Evolutionary conservation across 2,113 vertebrate species (phyloP), one percentile per base, ranked within the genome.

Genomic region (Hemiprocne comata): DNA sequence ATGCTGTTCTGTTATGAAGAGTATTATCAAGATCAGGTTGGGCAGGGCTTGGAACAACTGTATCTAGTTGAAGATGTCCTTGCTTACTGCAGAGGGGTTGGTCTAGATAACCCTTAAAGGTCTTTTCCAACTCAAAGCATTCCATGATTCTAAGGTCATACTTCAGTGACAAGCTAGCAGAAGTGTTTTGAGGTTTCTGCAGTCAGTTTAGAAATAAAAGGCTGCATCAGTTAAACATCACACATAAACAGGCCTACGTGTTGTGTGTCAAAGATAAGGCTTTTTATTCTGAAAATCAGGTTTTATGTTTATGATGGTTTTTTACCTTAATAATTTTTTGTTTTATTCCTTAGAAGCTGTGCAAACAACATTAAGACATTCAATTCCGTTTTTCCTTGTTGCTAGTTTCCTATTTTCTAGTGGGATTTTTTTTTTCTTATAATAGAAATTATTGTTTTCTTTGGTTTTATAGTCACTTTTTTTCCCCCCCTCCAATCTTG

Each of bases 61-160:
- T 5, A 11, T 67, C 3, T 21, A 7, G 11, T 15, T 72, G 38
- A 31, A 75, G 31, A 58, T 66, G 10, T 17, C 14, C 26, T 11
- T 31, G 29, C 25, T 64, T 1, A 1, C 9, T 18, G 9, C 8
- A 21, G 31, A 7, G 23, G 5, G 1, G 0, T 8, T 81, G 46
- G 36, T 31, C 14, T 31, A 26, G 24, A 10, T 73, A 50, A 31
- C 17, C n/a, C 40, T 44, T 34, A 13, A 26, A 25, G 14, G 34
- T 38, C 44, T 6, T 7, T 69, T 71, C 42, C 34, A 44, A 9
- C 19, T 4, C 13, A 34, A 18, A 25, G 5, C 4, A 2, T 46
- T 40, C 14, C 26, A 1, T 73, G 34, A 2, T 46, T 44, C 17
- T 29, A 1, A 73, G 34, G 6, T 42, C 4, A 2, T 77, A 31